Evolutionary conservation across 1,140 invertebrate species (phyloP), one percentile per base, ranked within the genome.

Genomic region (Heliconius himera): DNA sequence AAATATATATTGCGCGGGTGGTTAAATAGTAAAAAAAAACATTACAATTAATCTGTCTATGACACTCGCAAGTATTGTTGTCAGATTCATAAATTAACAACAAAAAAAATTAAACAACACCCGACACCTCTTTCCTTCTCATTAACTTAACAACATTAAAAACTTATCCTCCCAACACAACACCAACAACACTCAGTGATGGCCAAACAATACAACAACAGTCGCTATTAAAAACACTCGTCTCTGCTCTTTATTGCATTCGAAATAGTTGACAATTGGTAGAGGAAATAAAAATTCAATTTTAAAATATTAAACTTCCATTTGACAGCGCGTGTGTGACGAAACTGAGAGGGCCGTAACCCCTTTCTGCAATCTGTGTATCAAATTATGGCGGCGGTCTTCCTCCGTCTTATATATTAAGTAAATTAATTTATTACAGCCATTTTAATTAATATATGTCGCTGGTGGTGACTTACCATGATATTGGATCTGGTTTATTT

Each of bases 221-320:
- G 56, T 60, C 16, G 29, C 75, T 41, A 76, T 76, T 76, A 76
- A 76, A 76, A 76, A 76, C 75, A 76, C 56, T 49, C 75, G 75
- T 29, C 38, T 26, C 22, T 75, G 51, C 26, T 56, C 54, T 26
- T 73, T 26, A 73, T 49, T 4, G 66, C 75, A 51, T 22, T 36
- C 38, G 41, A 51, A 66, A 71, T 66, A 76, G 66, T 76, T 41
- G 75, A 76, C 74, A 87, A 78, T 88, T 88, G 82, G 82, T 86
- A 87, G 86, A 85, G 80, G 88, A 85, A 89, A 91, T 92, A 93
- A 92, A 92, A 90, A 87, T 89, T 88, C 91, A 92, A 92, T 92
- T 92, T 93, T 87, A 90, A 93, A 91, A 92, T 89, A 90, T 92
- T 93, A 90, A 92, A 92, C 82, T 88, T 89, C 87, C 89, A 90